A percentile compares a stretch with the other conserved stretches of the same genome.
Conservation (phyloP, 2,113 vertebrate species). For the Sturnira hondurensis region DNA sequence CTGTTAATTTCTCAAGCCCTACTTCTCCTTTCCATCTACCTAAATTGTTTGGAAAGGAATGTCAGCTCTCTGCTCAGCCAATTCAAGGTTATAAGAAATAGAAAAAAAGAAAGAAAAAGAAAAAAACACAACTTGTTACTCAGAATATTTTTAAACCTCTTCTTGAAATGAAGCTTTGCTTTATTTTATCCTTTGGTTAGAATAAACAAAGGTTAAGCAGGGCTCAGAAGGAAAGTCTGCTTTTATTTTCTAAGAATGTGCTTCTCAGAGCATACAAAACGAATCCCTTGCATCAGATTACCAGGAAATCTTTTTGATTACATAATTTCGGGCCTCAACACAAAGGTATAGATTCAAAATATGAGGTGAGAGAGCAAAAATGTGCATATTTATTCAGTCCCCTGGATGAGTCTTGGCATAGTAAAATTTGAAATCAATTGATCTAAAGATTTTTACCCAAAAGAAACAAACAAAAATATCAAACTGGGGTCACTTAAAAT, state of each 20-base stretch:
- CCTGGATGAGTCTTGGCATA: neutral
- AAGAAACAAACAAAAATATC: conserved; percentile 28
- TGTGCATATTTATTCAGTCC: neutral
- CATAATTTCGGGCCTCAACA: neutral
- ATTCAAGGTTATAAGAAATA: neutral
- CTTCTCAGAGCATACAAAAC: neutral
- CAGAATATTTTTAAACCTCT: conserved; percentile 23
- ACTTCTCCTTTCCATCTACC: conserved; percentile 47
- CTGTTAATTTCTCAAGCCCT: conserved; percentile 64
- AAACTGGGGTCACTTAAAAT: neutral
- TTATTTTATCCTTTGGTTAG: conserved; percentile 16
- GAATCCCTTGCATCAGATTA: neutral
- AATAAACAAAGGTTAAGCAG: neutral
- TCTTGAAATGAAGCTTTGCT: neutral
- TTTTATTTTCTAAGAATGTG: neutral
- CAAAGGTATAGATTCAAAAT: neutral
- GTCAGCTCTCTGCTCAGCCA: neutral
- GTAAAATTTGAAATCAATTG: neutral
- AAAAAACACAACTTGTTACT: neutral
- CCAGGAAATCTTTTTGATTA: neutral
- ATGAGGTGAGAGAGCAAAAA: neutral
- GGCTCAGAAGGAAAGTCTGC: neutral
- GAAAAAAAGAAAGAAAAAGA: neutral
- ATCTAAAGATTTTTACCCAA: conserved; percentile 5
- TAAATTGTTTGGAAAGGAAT: conserved; percentile 48